Evolutionary conservation across 2,888 invertebrate genomes (phyloP), one percentile per base, ranked within the genome.

Genomic region (Spilarctia lutea): DNA sequence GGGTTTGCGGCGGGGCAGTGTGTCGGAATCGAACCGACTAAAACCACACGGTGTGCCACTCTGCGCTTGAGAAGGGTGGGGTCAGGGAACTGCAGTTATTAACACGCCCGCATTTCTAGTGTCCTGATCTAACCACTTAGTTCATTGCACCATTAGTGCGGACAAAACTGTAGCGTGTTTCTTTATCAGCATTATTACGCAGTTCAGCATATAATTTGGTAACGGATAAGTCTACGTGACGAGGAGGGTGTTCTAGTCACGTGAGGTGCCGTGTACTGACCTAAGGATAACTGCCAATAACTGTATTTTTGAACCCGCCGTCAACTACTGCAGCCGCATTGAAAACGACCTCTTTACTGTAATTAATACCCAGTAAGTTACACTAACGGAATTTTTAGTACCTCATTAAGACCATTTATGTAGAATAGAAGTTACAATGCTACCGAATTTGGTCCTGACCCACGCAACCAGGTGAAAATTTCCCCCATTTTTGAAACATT

Each of bases 241-340:
- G 77, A 79, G 75, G 80, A 81, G 84, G 86, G 88, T 87, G 87
- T 89, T 85, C 84, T 83, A 83, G 92, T 92, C 93, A 93, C 92
- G 92, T 91, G 89, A 93, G 87, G 87, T 92, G 85, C 88, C 92
- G 92, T 93, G 93, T 89, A 83, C 86, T 88, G 84, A 83, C 85
- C 79, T 86, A 87, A 88, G 91, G 92, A 92, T 91, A 92, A 91
- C 90, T 91, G 91, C 91, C 91, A 91, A 91, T 92, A 91, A 90
- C 89, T 84, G 86, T 89, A 83, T 89, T 88, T 90, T 80, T 84
- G 52, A 91, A 89, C 90, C 91, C 86, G 79, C 87, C 88, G 83
- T 86, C 88, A 83, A 87, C 79, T 76, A 80, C 85, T 89, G 87
- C 87, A 88, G 81, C 87, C 87, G 86, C 88, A 88, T 90, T 91